Conservation (phyloP, 2,113 vertebrate species). For the Rhodinocichla rosea region DNA sequence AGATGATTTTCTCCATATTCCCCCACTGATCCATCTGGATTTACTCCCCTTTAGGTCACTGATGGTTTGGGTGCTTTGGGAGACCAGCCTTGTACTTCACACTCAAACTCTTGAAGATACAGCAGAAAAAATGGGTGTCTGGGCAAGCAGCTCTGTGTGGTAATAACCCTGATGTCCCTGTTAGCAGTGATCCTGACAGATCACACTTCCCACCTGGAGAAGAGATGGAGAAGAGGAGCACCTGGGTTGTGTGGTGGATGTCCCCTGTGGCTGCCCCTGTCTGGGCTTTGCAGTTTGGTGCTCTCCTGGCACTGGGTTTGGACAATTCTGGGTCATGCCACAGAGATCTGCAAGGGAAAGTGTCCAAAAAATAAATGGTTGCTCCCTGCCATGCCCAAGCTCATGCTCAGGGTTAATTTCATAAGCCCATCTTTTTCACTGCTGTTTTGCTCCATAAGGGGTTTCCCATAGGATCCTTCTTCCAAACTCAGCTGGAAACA, state of each 20-base stretch:
- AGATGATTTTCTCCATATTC: not conserved
- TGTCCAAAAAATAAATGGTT: not conserved
- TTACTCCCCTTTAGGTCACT: not conserved
- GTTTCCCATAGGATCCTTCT: not conserved
- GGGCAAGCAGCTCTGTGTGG: not conserved
- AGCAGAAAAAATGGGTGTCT: not conserved
- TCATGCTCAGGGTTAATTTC: not conserved
- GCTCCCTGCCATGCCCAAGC: not conserved
- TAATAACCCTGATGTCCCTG: not conserved
- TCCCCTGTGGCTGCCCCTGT: not conserved
- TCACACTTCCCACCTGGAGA: not conserved
- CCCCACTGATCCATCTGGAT: not conserved
- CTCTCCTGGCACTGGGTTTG: not conserved
- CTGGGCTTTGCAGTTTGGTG: not conserved
- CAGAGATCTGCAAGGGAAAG: not conserved
- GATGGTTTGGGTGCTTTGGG: not conserved
- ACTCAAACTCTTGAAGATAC: not conserved
- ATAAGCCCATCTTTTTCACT: fast-evolving
- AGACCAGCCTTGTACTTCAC: not conserved
- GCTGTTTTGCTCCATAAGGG: not conserved
- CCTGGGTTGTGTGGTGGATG: not conserved
- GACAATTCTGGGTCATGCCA: not conserved
- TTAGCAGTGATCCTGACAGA: not conserved
- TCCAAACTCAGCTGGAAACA: not conserved
- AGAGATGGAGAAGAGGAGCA: not conserved